Base-by-base conservation (phyloP, 2,888 invertebrate species). In the Chrysolina haemoptera region DNA sequence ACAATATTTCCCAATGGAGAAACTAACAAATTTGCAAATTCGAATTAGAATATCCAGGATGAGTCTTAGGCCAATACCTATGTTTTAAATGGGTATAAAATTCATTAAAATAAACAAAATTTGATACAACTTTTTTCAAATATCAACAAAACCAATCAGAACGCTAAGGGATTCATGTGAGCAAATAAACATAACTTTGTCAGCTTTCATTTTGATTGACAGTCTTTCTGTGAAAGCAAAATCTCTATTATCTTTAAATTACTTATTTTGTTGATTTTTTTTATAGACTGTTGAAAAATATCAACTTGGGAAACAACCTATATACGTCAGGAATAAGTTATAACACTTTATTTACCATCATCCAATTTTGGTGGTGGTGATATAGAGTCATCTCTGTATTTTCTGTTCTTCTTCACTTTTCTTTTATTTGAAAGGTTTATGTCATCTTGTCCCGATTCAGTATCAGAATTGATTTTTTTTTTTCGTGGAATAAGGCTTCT, bases 291-390 rank as follows among this genome's bases (percentile, higher is more conserved):
- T 27, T 27, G 27, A 27, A 27, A 27, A 27, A 27, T 27, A 27
- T 27, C n/a, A 43, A 43, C 43, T 43, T 43, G 11, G 12, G 43
- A 43, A 43, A 43, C 43, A 9, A 9, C 43, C 43, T n/a, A n/a
- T n/a, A 43, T 12, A 43, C 1, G 43, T 43, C 43, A 43, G 12
- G 43, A 43, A n/a, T n/a, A n/a, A n/a, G n/a, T n/a, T n/a, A 43
- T 43, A 43, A 43, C 11, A 9, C 43, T 43, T 43, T 43, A 43
- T 43, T 43, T 12, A 43, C 43, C 43, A 5, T 43, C 43, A 43
- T 43, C 43, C 12, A 43, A 43, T 43, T 43, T 53, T 53, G 53
- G 53, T 53, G 53, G 53, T 53, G 53, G 53, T 18, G 53, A 20
- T 18, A 53, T 20, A 18, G 53, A 53, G 53, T 53, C 53, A 53